Base-by-base conservation (phyloP, 2,113 vertebrate species). In the Morone chrysops region DNA sequence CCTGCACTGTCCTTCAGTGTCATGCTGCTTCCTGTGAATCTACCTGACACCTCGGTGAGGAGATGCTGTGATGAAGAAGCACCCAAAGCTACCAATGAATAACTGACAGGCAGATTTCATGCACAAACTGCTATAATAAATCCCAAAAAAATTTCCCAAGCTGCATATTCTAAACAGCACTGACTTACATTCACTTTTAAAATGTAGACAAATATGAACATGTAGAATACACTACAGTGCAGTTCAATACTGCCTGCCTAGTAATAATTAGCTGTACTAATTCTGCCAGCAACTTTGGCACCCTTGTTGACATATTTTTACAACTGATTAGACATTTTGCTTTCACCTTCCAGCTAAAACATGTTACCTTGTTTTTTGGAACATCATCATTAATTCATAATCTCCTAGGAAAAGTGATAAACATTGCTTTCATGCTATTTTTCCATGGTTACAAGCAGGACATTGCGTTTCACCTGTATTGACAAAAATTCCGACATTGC, bases 41-140 rank as follows among this genome's bases (percentile, higher is more conserved):
- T 82, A 85, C 70, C 73, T 25, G 88, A 86, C 86, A 80, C 75
- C 68, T 87, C 10, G 53, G 51, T 38, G 72, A 77, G 78, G 78
- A 80, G 83, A 79, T n/a, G 59, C 80, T 72, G 75, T 68, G 89
- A 80, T 43, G 56, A 80, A 47, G 82, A 78, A 70, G 80, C 25
- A 43, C 56, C 72, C 62, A 56, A 51, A 78, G 63, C 69, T 75
- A n/a, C 72, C 78, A 83, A 88, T 88, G 80, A 87, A 91, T 81
- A 89, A 76, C 87, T 86, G 82, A 90, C 77, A 84, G 87, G 83
- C 43, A 51, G 81, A 76, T 92, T 86, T 81, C 73, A 66, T 60
- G 73, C 79, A 66, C 68, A 81, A 82, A 70, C 54, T 70, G 56
- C 47, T 65, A 71, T 50, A 63, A 78, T 70, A 76, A 78, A 81